Percentiles rank a stretch among this genome's conserved stretches.
These are phyloP conservation scores for Brachynemurus nebulosus DNA, from an alignment of 2,888 invertebrate genomes.

Conservation along the genomic window DNA sequence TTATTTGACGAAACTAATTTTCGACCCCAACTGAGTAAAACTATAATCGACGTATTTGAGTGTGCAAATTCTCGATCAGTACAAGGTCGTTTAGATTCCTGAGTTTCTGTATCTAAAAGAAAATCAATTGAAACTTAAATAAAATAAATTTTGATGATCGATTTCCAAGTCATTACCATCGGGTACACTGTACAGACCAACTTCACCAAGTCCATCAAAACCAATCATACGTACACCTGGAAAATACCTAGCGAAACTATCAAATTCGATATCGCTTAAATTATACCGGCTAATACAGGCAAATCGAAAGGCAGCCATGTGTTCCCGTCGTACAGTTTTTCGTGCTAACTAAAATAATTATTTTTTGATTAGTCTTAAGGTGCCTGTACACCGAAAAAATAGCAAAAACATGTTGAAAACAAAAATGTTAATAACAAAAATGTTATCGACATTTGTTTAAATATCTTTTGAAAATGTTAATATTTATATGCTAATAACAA, in stretches of 20 bases:
- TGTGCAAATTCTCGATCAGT: constrained; percentile 5
- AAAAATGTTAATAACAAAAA: no score
- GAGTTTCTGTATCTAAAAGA: not conserved
- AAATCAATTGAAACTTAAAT: not conserved
- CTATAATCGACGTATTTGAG: constrained; percentile 4
- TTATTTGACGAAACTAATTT: not conserved
- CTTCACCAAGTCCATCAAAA: constrained; percentile 8
- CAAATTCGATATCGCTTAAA: constrained; percentile 1
- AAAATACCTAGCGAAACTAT: constrained; percentile 3
- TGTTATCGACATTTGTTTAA: no score
- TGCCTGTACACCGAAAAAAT: no score
- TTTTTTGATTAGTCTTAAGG: no score
- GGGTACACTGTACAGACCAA: not conserved
- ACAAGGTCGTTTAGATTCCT: no score
- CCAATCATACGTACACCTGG: constrained; percentile 7
- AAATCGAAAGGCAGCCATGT: constrained; percentile 6
- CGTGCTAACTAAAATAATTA: constrained; percentile 1
- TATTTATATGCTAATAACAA: no score
- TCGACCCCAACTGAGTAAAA: constrained; percentile 8
- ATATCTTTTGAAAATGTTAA: no score
- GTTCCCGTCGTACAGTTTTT: not conserved
- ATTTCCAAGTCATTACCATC: not conserved
- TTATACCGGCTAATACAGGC: constrained; percentile 6
- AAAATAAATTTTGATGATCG: not conserved
- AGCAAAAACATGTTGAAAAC: no score